Conservation (phyloP, 2,113 vertebrate genomes). For the Lonchura striata region DNA sequence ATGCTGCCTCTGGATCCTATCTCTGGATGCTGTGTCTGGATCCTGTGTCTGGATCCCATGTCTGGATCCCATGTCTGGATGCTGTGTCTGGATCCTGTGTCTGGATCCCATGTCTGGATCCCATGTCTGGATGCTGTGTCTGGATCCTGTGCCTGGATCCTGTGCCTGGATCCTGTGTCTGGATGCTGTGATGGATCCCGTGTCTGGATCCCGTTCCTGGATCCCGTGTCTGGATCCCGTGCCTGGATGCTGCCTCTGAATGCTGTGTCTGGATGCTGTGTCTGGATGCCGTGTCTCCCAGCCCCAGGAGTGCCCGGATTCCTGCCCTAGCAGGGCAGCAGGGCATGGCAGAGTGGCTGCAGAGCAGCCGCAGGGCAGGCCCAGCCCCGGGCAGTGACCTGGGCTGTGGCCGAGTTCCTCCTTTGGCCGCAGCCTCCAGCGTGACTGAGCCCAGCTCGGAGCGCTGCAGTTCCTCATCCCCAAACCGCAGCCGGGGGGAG, state of each 20-base stretch:
- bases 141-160: too few relatives aligned
- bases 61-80: too few relatives aligned
- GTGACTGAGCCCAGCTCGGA: not conserved
- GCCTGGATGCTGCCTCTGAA: not conserved
- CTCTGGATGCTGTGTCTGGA: too few relatives aligned
- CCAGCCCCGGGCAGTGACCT: not conserved
- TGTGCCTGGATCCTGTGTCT: too few relatives aligned
- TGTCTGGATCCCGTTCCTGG: not conserved
- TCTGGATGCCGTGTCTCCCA: not conserved
- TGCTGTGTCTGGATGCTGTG: too few relatives aligned
- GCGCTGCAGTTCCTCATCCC: constrained; percentile 21
- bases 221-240: not conserved
- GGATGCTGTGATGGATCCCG: too few relatives aligned
- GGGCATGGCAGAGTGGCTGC: not conserved
- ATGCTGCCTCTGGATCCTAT: too few relatives aligned
- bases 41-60: too few relatives aligned
- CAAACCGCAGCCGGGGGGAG: not conserved
- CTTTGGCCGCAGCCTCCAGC: constrained; percentile 4
- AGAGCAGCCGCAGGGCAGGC: not conserved
- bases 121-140: too few relatives aligned
- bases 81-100: too few relatives aligned
- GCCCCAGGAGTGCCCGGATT: rapidly evolving
- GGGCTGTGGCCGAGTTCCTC: constrained; percentile 23
- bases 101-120: too few relatives aligned
- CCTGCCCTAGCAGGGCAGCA: not conserved